These are phyloP conservation scores for Brachyhypopomus gauderio DNA, from an alignment of 2,113 vertebrate species.

Conservation along the genomic window DNA sequence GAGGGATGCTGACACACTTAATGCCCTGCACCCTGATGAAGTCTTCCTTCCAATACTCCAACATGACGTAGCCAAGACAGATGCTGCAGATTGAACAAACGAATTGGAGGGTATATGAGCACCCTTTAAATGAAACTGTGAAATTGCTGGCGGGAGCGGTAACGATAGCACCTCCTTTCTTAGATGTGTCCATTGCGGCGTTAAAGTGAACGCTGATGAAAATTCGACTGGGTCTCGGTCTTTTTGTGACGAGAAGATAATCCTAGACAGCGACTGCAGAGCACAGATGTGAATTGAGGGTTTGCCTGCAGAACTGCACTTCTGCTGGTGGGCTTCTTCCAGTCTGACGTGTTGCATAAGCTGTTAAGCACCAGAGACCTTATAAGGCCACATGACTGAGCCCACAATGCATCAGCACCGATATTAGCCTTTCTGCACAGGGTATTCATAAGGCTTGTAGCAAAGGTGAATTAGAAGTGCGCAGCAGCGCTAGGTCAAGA, in stretches of 20 bases:
- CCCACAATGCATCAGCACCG: conserved; percentile 13
- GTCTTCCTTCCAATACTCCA: conserved; percentile 24
- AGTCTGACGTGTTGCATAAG: conserved; percentile 43
- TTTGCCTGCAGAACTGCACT: background rate
- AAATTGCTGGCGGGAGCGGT: background rate
- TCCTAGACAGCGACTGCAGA: background rate
- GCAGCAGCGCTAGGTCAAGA: background rate
- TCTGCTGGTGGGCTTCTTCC: conserved; percentile 31
- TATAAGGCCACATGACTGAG: conserved; percentile 36
- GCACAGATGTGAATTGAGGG: background rate
- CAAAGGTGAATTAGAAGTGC: conserved; percentile 1
- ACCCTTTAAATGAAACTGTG: conserved; percentile 1
- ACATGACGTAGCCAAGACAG: conserved; percentile 16
- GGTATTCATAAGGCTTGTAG: conserved; percentile 27
- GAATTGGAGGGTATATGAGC: conserved; percentile 24
- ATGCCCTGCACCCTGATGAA: conserved; percentile 20
- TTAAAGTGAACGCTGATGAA: conserved; percentile 31
- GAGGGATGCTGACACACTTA: background rate
- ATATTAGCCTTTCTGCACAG: conserved; percentile 30
- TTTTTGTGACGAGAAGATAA: conserved; percentile 21
- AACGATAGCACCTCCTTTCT: conserved; percentile 31
- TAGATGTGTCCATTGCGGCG: conserved; percentile 26
- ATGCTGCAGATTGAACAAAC: conserved; percentile 43
- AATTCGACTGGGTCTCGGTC: background rate
- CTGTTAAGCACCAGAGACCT: conserved; percentile 33